A percentile compares a stretch with the other conserved stretches of the same genome.
Evolutionary conservation across 2,888 invertebrate genomes (phyloP).

Genomic region (Caradrina kadenii): DNA sequence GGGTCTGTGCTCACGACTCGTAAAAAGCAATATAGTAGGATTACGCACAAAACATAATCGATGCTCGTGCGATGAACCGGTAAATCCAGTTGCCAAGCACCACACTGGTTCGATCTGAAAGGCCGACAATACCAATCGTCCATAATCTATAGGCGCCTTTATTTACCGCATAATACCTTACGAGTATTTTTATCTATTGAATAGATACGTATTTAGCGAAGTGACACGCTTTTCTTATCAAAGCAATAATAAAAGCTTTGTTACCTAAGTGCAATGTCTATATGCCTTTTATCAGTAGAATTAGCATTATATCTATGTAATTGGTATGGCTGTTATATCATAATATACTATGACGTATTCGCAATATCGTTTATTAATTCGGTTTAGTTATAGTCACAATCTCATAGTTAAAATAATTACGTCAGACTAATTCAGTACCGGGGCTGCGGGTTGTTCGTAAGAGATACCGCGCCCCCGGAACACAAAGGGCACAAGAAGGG

Average conservation of each 20-base stretch:
- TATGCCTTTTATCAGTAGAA: constrained; percentile 19
- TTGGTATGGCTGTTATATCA: constrained; percentile 9
- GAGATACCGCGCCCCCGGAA: no score
- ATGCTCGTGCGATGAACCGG: not conserved
- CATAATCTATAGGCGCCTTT: not conserved
- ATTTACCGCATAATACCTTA: constrained; percentile 1
- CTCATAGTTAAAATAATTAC: no score
- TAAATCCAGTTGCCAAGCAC: not conserved
- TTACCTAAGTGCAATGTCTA: constrained; percentile 22
- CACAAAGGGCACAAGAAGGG: no score
- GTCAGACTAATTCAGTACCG: no score
- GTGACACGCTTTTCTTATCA: constrained; percentile 36
- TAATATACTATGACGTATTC: not conserved
- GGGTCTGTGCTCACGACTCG: no score
- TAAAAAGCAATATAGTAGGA: no score
- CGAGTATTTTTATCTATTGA: constrained; percentile 9
- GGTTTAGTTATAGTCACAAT: no score
- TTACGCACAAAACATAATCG: not conserved
- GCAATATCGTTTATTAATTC: no score
- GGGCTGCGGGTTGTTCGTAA: no score
- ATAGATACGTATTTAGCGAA: constrained; percentile 9
- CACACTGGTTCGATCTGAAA: not conserved
- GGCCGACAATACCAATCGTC: not conserved
- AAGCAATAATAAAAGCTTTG: constrained; percentile 42
- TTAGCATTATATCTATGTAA: constrained; percentile 14